phyloP scores from a whole-genome alignment of 2,888 invertebrate species.

The Tenthredo amoena region DNA sequence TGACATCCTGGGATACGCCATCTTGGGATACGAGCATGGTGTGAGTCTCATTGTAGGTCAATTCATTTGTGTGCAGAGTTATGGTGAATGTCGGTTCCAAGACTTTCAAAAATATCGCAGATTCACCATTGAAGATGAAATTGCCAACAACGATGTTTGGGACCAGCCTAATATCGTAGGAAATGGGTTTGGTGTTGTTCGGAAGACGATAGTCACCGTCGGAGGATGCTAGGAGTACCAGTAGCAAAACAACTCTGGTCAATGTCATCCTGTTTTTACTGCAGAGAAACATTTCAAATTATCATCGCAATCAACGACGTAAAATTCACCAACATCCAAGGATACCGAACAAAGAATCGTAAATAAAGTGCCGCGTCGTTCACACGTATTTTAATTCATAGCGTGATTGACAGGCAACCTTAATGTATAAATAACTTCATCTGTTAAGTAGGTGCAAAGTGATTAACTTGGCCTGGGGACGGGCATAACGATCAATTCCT shows the following conservation, averaged over 20 bases:
- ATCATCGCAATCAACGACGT: background rate
- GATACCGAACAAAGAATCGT: too few species aligned
- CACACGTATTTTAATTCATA: too few species aligned
- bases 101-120: conserved; percentile 57
- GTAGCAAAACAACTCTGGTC: background rate
- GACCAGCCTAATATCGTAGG: conserved; percentile 80
- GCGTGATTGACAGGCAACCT: too few species aligned
- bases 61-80: conserved; percentile 76
- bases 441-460: too few species aligned
- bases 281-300: background rate
- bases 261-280: background rate
- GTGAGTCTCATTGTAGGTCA: conserved; percentile 70
- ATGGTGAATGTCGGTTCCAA: conserved; percentile 73
- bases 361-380: too few species aligned
- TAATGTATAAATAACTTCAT: too few species aligned
- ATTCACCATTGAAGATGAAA: conserved; percentile 63
- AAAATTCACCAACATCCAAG: too few species aligned
- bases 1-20: conserved; percentile 54
- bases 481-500: too few species aligned
- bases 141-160: conserved; percentile 78
- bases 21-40: conserved; percentile 60
- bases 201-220: conserved; percentile 79
- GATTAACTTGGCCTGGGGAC: too few species aligned
- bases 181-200: conserved; percentile 78
- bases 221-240: background rate